Evolutionary conservation across 2,113 vertebrate species (phyloP).

Genomic region (Lophura nycthemera): DNA sequence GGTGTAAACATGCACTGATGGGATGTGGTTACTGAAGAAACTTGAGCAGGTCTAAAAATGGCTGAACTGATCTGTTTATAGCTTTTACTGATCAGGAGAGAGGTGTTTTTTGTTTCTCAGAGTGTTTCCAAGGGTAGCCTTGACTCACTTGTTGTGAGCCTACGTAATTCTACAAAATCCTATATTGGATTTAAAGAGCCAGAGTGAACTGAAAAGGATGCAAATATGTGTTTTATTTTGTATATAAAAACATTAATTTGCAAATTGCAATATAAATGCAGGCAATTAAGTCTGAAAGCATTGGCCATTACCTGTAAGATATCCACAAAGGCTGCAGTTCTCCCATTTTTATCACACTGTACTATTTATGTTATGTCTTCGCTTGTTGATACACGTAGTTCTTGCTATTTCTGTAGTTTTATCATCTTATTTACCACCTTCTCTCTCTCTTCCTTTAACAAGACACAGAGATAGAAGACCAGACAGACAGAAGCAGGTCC

Average conservation of each 20-base stretch:
- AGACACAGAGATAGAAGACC: background rate
- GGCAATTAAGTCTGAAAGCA: background rate
- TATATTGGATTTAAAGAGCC: background rate
- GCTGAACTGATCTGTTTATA: background rate
- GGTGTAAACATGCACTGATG: background rate
- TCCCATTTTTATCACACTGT: accelerated
- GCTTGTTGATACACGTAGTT: background rate
- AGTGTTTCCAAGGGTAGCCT: background rate
- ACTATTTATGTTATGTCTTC: background rate
- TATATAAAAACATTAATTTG: background rate
- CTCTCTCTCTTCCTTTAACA: background rate
- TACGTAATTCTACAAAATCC: background rate
- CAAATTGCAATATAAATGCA: background rate
- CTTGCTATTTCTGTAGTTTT: background rate
- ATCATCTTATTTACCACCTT: background rate
- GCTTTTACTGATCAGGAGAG: background rate
- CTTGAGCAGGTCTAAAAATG: background rate
- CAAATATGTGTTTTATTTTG: background rate
- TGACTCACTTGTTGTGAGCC: background rate
- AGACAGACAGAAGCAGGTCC: background rate
- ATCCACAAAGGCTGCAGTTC: background rate
- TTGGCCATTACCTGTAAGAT: accelerated
- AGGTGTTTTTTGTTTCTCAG: background rate
- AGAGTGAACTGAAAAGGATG: background rate
- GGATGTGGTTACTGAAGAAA: background rate